phyloP scores from a whole-genome alignment of 2,797 vertebrate species.

The Australoheros facetus region DNA sequence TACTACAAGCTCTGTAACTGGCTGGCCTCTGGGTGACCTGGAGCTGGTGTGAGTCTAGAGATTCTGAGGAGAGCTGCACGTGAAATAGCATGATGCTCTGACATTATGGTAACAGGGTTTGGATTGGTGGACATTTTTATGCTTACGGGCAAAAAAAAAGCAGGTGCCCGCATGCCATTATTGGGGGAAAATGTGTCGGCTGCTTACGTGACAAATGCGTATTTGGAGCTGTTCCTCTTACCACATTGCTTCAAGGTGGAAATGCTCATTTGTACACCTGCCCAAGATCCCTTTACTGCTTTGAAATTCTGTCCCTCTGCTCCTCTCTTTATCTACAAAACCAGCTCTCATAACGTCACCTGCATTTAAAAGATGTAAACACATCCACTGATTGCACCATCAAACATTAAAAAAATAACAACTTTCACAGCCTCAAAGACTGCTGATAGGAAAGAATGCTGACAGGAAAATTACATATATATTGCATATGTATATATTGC shows the following conservation, averaged over 20 bases:
- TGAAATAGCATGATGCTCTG: slow-evolving; percentile 31
- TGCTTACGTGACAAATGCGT: slow-evolving; percentile 14
- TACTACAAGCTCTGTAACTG: slow-evolving; percentile 59
- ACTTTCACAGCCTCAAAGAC: neutral
- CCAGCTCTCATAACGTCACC: neutral
- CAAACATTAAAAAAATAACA: neutral
- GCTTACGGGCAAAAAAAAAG: slow-evolving; percentile 34
- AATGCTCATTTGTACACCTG: neutral
- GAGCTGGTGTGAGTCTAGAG: slow-evolving; percentile 61
- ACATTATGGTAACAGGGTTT: slow-evolving; percentile 27
- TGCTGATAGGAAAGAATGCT: slow-evolving; percentile 34
- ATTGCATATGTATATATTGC: no score
- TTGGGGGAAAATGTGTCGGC: slow-evolving; percentile 1
- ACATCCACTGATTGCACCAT: neutral
- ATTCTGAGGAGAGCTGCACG: slow-evolving; percentile 42
- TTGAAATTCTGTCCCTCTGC: neutral
- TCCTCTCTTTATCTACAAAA: neutral
- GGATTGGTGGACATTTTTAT: slow-evolving; percentile 24
- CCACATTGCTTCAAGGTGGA: slow-evolving; percentile 14
- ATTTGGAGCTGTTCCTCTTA: neutral
- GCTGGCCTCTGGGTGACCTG: slow-evolving; percentile 71
- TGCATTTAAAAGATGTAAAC: neutral
- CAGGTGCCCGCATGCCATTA: slow-evolving; percentile 27
- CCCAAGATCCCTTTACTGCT: neutral
- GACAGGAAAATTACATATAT: slow-evolving; percentile 65